phyloP scores from a whole-genome alignment of 1,140 invertebrate species.

The Holotrichia oblita region DNA sequence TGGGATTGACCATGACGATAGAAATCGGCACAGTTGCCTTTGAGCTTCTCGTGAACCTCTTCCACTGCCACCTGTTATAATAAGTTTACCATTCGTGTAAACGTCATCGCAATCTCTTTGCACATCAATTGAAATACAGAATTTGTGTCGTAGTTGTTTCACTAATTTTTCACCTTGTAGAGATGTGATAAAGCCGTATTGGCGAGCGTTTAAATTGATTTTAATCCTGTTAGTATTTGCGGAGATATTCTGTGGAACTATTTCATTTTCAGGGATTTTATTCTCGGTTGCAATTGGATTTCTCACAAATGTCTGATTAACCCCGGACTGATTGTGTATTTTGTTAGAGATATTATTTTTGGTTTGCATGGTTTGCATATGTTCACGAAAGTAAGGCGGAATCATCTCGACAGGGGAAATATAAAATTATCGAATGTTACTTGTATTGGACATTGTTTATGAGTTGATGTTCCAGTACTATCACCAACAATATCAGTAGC shows the following conservation, averaged over 20 bases:
- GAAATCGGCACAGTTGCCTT: not conserved
- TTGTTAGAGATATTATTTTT: not conserved
- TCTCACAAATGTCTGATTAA: not conserved
- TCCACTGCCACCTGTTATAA: not conserved
- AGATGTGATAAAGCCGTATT: not conserved
- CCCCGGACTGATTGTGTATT: not conserved
- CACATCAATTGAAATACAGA: not conserved
- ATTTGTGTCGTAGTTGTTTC: not conserved
- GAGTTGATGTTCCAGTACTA: not conserved
- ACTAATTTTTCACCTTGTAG: not conserved
- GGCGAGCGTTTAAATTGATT: not conserved
- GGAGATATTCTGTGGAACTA: not conserved
- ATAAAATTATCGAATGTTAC: not conserved
- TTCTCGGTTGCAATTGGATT: not conserved
- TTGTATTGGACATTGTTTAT: not conserved
- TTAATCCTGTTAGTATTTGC: not conserved
- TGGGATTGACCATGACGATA: not conserved
- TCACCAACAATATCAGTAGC: not conserved
- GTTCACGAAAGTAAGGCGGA: not conserved
- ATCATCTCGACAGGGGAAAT: constrained; percentile 22
- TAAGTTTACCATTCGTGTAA: not conserved
- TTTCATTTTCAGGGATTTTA: not conserved
- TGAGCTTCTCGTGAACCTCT: not conserved
- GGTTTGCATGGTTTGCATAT: not conserved
- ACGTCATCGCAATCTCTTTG: not conserved